Percentiles rank a stretch among this genome's conserved stretches.
phyloP scores from a whole-genome alignment of 64 coral and sea anemone species.

The Cladopsammia gracilis region DNA sequence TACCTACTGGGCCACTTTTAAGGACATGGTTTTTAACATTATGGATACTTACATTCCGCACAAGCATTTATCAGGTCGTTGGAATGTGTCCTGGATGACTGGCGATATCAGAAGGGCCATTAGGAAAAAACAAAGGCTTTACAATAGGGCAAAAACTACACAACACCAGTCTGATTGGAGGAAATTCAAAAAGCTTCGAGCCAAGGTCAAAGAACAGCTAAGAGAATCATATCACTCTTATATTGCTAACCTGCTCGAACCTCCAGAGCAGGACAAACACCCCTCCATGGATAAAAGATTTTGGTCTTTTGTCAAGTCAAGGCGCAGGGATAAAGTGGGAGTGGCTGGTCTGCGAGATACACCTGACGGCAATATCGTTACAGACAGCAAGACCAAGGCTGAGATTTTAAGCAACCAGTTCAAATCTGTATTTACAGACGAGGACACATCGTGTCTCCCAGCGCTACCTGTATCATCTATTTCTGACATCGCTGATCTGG shows the following conservation, averaged over 20 bases:
- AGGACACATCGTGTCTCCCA: constrained; percentile 28
- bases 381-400: constrained; percentile 54
- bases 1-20: too few relatives aligned
- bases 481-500: constrained; percentile 8
- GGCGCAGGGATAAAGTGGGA: constrained; percentile 35
- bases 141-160: constrained; percentile 51
- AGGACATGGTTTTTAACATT: constrained; percentile 5
- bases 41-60: constrained; percentile 26
- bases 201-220: constrained; percentile 26
- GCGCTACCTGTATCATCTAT: background rate
- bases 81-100: constrained; percentile 61
- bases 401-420: constrained; percentile 67
- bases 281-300: constrained; percentile 39
- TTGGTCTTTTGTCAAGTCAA: constrained; percentile 72
- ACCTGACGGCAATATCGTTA: background rate
- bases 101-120: constrained; percentile 34
- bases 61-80: constrained; percentile 24
- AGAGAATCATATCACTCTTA: constrained; percentile 54
- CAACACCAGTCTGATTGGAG: constrained; percentile 41
- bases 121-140: constrained; percentile 62
- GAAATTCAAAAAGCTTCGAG: constrained; percentile 53
- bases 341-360: constrained; percentile 24
- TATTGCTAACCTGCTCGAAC: constrained; percentile 35
- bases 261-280: background rate
- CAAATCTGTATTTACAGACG: constrained; percentile 63